Percentiles rank a stretch among this genome's conserved stretches.
These are phyloP conservation scores for Phymastichus coffea DNA, from an alignment of 1,140 invertebrate species.

Conservation along the genomic window DNA sequence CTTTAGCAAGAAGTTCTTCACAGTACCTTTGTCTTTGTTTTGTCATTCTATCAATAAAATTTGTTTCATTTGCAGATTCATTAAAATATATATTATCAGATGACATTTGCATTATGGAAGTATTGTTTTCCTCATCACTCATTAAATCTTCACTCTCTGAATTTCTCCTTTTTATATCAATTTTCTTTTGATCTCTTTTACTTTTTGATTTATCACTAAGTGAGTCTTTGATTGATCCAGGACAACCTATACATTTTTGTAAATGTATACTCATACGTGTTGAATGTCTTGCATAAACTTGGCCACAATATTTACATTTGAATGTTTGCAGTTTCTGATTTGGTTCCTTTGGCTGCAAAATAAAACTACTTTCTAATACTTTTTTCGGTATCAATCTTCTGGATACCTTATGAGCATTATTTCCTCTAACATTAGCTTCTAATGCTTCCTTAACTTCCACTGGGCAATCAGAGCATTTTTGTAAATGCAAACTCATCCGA, in stretches of 20 bases:
- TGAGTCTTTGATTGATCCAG: slow-evolving; percentile 20
- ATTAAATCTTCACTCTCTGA: slow-evolving; percentile 18
- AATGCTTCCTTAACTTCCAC: slow-evolving; percentile 20
- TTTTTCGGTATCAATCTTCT: slow-evolving; percentile 26
- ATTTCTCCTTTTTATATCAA: slow-evolving; percentile 13
- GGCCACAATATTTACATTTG: slow-evolving; percentile 30
- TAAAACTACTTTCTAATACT: slow-evolving; percentile 24
- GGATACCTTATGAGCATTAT: slow-evolving; percentile 19
- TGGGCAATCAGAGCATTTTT: slow-evolving; percentile 24
- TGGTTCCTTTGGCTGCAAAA: slow-evolving; percentile 25
- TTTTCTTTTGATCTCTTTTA: background rate
- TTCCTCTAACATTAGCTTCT: slow-evolving; percentile 22
- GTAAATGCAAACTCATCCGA: slow-evolving; percentile 26
- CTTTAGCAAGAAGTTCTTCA: slow-evolving; percentile 29
- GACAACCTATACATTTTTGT: slow-evolving; percentile 28
- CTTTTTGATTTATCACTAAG: slow-evolving; percentile 15
- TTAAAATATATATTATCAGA: slow-evolving; percentile 10
- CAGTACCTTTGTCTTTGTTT: slow-evolving; percentile 26
- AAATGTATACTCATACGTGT: slow-evolving; percentile 29
- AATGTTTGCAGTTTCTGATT: slow-evolving; percentile 29
- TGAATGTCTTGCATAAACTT: slow-evolving; percentile 27
- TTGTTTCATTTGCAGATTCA: slow-evolving; percentile 16
- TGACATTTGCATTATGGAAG: background rate
- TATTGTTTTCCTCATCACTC: slow-evolving; percentile 20
- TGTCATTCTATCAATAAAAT: slow-evolving; percentile 25